Percentiles rank a stretch among this genome's conserved stretches.
phyloP scores from a whole-genome alignment of 1,140 invertebrate species.

The Plodia interpunctella region DNA sequence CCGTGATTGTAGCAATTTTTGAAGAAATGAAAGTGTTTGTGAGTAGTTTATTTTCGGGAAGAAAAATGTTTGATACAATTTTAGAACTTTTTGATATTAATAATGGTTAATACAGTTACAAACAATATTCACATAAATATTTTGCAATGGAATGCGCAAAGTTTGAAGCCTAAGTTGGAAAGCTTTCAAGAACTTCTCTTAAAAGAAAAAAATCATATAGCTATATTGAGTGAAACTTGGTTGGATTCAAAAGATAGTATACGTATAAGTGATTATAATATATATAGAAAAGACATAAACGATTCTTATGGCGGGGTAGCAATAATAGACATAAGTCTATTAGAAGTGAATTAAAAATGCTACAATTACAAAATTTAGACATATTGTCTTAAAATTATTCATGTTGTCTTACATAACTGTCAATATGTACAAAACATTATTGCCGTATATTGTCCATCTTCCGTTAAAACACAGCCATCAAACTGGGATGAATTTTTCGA shows the following conservation, averaged over 20 bases:
- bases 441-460: slow-evolving; percentile 16
- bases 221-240: slow-evolving; percentile 26
- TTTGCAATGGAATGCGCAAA: slow-evolving; percentile 29
- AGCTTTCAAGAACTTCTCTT: slow-evolving; percentile 21
- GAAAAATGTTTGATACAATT: slow-evolving; percentile 6
- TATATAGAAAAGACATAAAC: slow-evolving; percentile 26
- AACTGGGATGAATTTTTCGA: slow-evolving; percentile 19
- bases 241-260: slow-evolving; percentile 16
- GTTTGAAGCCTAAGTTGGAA: slow-evolving; percentile 22
- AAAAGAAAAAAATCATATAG: slow-evolving; percentile 24
- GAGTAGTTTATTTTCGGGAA: background rate
- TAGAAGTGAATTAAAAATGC: background rate
- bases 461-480: background rate
- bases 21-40: background rate
- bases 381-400: slow-evolving; percentile 16
- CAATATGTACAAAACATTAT: slow-evolving; percentile 12
- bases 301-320: slow-evolving; percentile 33
- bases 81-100: slow-evolving; percentile 12
- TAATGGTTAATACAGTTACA: slow-evolving; percentile 13
- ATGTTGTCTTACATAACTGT: slow-evolving; percentile 10
- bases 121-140: slow-evolving; percentile 17
- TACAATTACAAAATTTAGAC: slow-evolving; percentile 2
- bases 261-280: slow-evolving; percentile 21
- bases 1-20: background rate
- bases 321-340: slow-evolving; percentile 16